These are phyloP conservation scores for Trichonephila clavata DNA, from an alignment of 1,140 invertebrate species.

Conservation along the genomic window DNA sequence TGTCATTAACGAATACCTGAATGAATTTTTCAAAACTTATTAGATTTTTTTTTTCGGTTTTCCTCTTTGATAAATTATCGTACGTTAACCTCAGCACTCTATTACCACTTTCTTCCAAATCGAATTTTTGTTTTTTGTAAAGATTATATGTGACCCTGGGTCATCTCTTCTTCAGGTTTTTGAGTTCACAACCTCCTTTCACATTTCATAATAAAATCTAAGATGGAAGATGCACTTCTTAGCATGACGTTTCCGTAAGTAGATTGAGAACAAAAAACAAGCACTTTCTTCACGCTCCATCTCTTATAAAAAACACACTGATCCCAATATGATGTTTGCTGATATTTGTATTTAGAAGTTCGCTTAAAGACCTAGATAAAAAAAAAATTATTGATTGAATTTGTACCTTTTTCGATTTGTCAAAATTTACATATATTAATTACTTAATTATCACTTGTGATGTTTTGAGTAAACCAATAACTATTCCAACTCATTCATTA, in stretches of 20 bases:
- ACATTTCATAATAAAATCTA: background rate
- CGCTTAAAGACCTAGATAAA: background rate
- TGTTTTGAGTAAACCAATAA: too few species aligned
- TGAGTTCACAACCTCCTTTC: conserved; percentile 15
- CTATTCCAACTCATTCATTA: too few species aligned
- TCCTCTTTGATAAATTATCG: background rate
- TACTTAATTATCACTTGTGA: too few species aligned
- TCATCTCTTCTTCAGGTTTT: conserved; percentile 4
- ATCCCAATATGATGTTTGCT: background rate
- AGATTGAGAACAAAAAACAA: background rate
- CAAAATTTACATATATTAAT: too few species aligned
- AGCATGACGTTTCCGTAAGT: background rate
- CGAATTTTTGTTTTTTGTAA: background rate
- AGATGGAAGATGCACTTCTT: background rate
- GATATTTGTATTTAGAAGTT: background rate
- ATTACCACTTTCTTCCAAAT: conserved; percentile 28
- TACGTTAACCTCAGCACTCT: background rate
- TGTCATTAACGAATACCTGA: too few species aligned
- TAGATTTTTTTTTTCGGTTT: background rate
- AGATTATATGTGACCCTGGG: background rate
- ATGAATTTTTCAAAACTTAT: too few species aligned
- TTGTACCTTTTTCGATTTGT: too few species aligned
- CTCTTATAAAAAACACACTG: background rate
- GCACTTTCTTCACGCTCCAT: conserved; percentile 9
- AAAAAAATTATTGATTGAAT: background rate